These are phyloP conservation scores for Camponotus vicinus DNA, from an alignment of 1,140 invertebrate species.

Conservation along the genomic window DNA sequence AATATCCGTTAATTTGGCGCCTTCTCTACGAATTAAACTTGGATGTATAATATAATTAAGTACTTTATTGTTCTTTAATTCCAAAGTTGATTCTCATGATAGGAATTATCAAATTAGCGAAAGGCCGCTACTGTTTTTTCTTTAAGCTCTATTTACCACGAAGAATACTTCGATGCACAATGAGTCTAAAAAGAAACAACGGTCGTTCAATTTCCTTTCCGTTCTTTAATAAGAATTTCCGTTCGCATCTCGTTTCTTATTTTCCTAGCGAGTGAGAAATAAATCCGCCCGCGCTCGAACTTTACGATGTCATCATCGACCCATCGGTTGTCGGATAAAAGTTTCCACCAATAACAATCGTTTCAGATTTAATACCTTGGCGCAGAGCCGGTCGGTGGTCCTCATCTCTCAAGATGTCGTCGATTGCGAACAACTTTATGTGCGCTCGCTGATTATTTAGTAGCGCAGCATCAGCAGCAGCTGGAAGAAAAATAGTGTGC, in stretches of 20 bases:
- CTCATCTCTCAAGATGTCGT: conserved; percentile 59
- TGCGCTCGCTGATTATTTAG: conserved; percentile 33
- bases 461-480: neutral
- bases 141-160: neutral
- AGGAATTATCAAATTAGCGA: no score
- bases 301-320: neutral
- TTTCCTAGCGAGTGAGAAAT: conserved; percentile 10
- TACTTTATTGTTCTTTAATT: no score
- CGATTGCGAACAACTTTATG: conserved; percentile 22
- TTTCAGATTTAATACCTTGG: conserved; percentile 62
- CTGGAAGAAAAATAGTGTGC: conserved; percentile 2
- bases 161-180: conserved; percentile 13
- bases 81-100: no score
- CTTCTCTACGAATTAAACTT: no score
- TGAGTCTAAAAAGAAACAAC: neutral
- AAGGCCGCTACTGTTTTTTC: neutral
- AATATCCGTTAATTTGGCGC: no score
- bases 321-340: conserved; percentile 39
- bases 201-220: neutral
- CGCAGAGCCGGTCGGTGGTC: conserved; percentile 19
- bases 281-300: conserved; percentile 18
- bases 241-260: neutral
- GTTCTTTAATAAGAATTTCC: neutral
- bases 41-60: no score
- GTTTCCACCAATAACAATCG: conserved; percentile 49